phyloP scores from a whole-genome alignment of 1,140 invertebrate species.

The Armadillidium nasatum region DNA sequence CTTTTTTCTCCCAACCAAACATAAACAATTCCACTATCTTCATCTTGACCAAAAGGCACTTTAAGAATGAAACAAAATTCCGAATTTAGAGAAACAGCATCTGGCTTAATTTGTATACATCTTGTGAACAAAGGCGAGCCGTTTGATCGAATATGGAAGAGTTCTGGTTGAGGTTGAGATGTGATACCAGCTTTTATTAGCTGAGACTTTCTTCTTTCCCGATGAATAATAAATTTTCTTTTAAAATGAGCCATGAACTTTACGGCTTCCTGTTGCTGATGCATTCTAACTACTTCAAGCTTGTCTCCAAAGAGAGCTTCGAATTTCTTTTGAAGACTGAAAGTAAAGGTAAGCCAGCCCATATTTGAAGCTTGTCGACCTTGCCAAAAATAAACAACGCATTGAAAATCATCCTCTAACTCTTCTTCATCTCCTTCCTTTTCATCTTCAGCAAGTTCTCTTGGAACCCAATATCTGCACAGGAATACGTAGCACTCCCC shows the following conservation, averaged over 20 bases:
- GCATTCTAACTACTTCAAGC: slow-evolving; percentile 92
- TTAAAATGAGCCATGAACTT: slow-evolving; percentile 99
- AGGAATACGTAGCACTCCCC: slow-evolving; percentile 97
- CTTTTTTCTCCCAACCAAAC: slow-evolving; percentile 93
- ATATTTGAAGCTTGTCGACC: slow-evolving; percentile 94
- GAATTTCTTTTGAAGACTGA: slow-evolving; percentile 96
- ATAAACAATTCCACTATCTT: slow-evolving; percentile 89
- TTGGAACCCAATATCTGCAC: slow-evolving; percentile 86
- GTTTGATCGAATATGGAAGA: slow-evolving; percentile 93
- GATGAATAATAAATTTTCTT: slow-evolving; percentile 86
- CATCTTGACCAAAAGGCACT: slow-evolving; percentile 88
- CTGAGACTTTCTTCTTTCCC: slow-evolving; percentile 60
- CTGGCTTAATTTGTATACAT: slow-evolving; percentile 81
- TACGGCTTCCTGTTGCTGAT: slow-evolving; percentile 97
- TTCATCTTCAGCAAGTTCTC: slow-evolving; percentile 60
- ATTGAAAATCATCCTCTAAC: slow-evolving; percentile 84
- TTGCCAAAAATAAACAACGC: slow-evolving; percentile 99
- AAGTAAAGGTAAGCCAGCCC: slow-evolving; percentile 99
- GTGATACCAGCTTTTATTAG: slow-evolving; percentile 18
- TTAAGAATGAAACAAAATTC: slow-evolving; percentile 85
- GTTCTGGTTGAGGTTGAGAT: slow-evolving; percentile 59
- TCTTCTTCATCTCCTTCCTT: slow-evolving; percentile 58
- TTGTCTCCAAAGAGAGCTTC: slow-evolving; percentile 91
- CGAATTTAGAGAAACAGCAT: slow-evolving; percentile 73
- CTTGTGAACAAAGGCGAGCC: slow-evolving; percentile 89